Conservation (phyloP, 2,888 invertebrate species). For the Willowsia nigromaculata region DNA sequence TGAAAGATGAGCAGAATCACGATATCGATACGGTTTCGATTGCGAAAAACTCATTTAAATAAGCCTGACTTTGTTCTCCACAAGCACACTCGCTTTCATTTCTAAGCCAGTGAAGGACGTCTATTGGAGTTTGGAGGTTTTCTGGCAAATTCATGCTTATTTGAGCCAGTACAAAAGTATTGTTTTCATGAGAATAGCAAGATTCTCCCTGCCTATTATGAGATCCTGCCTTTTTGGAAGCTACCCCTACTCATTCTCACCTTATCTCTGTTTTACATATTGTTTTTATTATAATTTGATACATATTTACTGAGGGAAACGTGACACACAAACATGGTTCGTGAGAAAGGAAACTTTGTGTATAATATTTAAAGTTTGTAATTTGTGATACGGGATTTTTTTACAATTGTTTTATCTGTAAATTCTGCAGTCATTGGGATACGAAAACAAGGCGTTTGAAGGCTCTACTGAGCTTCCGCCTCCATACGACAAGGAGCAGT, state of each 20-base stretch:
- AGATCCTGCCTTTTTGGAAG: conserved; percentile 2
- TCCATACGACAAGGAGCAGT: conserved; percentile 49
- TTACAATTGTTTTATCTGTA: neutral
- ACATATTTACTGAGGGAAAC: neutral
- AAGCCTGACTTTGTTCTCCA: conserved; percentile 29
- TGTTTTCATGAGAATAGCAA: neutral
- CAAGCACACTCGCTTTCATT: conserved; percentile 4
- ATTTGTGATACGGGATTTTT: neutral
- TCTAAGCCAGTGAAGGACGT: conserved; percentile 36
- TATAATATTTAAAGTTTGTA: neutral
- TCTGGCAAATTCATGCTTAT: neutral
- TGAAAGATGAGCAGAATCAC: neutral
- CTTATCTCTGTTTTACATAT: neutral
- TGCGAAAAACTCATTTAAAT: neutral
- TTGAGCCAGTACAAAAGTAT: neutral
- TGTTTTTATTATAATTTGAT: neutral
- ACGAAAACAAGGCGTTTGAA: conserved; percentile 63
- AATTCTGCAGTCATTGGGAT: conserved; percentile 47
- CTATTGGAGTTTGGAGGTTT: conserved; percentile 13
- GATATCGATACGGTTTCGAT: neutral
- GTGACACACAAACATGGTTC: neutral
- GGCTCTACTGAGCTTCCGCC: conserved; percentile 41
- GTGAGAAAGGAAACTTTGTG: neutral
- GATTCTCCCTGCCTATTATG: neutral
- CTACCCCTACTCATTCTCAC: conserved; percentile 12